Conservation (phyloP, 2,888 invertebrate species). For the Teleogryllus oceanicus region DNA sequence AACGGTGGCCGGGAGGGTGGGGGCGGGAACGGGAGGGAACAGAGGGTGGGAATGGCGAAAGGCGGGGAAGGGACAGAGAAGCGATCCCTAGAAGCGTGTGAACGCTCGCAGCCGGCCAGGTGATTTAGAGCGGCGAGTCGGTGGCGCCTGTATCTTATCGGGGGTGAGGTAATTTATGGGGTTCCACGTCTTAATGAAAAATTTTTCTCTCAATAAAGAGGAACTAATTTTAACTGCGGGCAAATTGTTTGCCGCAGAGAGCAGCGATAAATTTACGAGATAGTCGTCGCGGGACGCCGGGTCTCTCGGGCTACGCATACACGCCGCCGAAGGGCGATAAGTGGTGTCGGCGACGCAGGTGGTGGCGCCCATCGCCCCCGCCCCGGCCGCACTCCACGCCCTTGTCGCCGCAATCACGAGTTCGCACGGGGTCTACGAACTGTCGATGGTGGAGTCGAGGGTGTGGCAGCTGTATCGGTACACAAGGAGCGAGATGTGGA, state of each 20-base stretch:
- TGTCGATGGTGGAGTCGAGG: background rate
- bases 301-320: background rate
- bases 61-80: background rate
- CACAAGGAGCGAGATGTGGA: background rate
- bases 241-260: background rate
- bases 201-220: slow-evolving; percentile 18
- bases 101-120: background rate
- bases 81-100: background rate
- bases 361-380: background rate
- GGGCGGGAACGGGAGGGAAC: no score
- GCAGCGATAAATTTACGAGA: background rate
- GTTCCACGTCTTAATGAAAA: background rate
- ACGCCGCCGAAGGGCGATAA: background rate
- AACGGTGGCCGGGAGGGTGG: no score
- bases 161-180: background rate
- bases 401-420: no score
- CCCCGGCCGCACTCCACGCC: background rate
- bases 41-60: no score
- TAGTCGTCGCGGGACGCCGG: background rate
- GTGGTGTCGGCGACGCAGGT: slow-evolving; percentile 7
- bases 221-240: slow-evolving; percentile 1
- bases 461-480: background rate
- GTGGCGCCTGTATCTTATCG: slow-evolving; percentile 8
- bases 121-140: background rate
- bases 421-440: background rate